A percentile compares a stretch with the other conserved stretches of the same genome.
Evolutionary conservation across 2,888 invertebrate species (phyloP).

Genomic region (Boloria selene): DNA sequence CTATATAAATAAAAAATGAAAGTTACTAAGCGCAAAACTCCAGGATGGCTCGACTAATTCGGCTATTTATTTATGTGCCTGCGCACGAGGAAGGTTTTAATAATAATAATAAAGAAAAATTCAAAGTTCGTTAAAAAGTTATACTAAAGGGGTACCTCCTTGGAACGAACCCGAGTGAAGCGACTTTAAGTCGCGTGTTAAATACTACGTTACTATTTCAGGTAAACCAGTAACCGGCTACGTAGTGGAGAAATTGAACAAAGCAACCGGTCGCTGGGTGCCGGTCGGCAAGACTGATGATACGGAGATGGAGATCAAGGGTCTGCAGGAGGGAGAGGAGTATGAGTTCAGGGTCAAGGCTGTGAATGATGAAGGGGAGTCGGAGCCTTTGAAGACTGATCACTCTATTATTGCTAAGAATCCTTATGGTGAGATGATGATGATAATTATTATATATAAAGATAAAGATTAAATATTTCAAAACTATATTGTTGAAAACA

Average conservation of each 20-base stretch:
- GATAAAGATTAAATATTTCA: too few species aligned
- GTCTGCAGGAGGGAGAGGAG: slow-evolving; percentile 92
- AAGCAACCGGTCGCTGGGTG: slow-evolving; percentile 95
- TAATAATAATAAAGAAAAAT: too few species aligned
- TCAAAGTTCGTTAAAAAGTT: too few species aligned
- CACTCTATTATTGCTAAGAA: slow-evolving; percentile 95
- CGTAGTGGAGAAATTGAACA: slow-evolving; percentile 96
- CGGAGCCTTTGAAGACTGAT: slow-evolving; percentile 96
- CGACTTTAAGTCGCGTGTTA: too few species aligned
- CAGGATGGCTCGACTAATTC: too few species aligned
- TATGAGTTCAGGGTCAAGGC: slow-evolving; percentile 97
- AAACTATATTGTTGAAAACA: background rate
- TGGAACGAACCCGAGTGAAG: too few species aligned
- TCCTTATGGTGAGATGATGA: slow-evolving; percentile 92
- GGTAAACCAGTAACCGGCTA: slow-evolving; percentile 94
- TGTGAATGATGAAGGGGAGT: slow-evolving; percentile 96
- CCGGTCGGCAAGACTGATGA: slow-evolving; percentile 94
- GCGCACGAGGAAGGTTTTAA: too few species aligned
- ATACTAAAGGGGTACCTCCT: too few species aligned
- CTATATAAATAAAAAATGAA: too few species aligned
- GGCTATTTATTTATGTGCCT: too few species aligned
- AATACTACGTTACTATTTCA: slow-evolving; percentile 43
- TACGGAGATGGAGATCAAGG: slow-evolving; percentile 91
- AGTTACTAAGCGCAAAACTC: too few species aligned
- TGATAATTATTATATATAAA: background rate